Evolutionary conservation across 2,113 vertebrate genomes (phyloP), one percentile per base, ranked within the genome.

Genomic region (Nothoprocta pentlandii): DNA sequence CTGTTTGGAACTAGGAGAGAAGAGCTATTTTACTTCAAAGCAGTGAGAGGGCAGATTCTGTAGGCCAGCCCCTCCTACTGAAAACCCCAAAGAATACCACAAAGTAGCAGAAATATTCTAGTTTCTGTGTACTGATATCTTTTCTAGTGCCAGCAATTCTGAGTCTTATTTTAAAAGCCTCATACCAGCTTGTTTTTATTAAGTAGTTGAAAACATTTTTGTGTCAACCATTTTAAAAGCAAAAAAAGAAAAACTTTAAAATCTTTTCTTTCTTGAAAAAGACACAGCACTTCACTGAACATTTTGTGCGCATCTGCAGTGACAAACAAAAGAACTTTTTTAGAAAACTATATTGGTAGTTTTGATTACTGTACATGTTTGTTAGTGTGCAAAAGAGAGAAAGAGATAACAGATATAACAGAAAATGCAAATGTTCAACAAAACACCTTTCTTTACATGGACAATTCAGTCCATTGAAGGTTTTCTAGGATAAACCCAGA

Each of bases 111-210:
- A 95, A 90, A 81, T 59, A 10, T 69, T 80, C 58, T 62, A 17
- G 46, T 87, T 85, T 80, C 23, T 88, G 11, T 34, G 20, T 44
- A 69, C 46, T 61, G 34, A 61, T 56, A 17, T 44, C 74, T 68
- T 80, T 77, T n/a, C 67, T 77, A 59, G 8, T 61, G 47, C 80
- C 51, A 85, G 25, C 7, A 44, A 54, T 94, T 89, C 83, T 53
- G 53, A 70, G 61, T 46, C 21, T 81, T 71, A 77, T 51, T 90
- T 75, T 51, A 79, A 94, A 86, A 93, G n/a, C 28, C 83, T 67
- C 58, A 4, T 34, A 80, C 39, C 51, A 84, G 66, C 61, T 84
- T 94, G 85, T 80, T 92, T 92, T 89, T 61, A 84, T 93, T 91
- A 93, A 68, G 16, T 62, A 21, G 12, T 53, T 90, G 79, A 90